phyloP scores from a whole-genome alignment of 2,797 vertebrate genomes.

The Numenius phaeopus region DNA sequence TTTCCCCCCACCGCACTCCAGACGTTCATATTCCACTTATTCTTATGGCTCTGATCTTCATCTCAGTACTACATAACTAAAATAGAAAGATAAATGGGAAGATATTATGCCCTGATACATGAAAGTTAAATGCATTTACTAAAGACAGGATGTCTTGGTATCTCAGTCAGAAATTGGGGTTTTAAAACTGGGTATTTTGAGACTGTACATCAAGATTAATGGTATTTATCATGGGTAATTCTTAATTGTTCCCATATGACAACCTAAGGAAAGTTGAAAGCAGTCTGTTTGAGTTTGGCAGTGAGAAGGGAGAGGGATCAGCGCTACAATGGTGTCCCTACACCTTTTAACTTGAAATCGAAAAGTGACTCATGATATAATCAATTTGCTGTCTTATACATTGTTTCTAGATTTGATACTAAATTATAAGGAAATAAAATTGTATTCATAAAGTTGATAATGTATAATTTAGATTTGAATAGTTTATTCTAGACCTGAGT shows the following conservation, averaged over 20 bases:
- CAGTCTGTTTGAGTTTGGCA: not conserved
- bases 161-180: not conserved
- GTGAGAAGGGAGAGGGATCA: not conserved
- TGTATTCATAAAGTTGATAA: not conserved
- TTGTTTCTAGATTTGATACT: not conserved
- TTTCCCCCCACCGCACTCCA: not conserved
- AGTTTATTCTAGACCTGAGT: not conserved
- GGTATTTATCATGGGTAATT: not conserved
- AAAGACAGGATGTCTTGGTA: not conserved
- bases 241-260: not conserved
- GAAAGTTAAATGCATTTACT: not conserved
- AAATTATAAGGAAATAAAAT: not conserved
- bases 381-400: not conserved
- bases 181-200: not conserved
- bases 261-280: not conserved
- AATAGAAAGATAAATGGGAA: not conserved
- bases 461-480: not conserved
- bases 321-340: not conserved
- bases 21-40: not conserved
- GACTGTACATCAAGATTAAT: not conserved
- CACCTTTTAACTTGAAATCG: not conserved
- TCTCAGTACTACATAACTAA: not conserved
- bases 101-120: not conserved
- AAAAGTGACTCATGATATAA: not conserved
- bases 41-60: not conserved